Conservation (phyloP, 2,797 vertebrate genomes). For the Etheostoma perlongum region DNA sequence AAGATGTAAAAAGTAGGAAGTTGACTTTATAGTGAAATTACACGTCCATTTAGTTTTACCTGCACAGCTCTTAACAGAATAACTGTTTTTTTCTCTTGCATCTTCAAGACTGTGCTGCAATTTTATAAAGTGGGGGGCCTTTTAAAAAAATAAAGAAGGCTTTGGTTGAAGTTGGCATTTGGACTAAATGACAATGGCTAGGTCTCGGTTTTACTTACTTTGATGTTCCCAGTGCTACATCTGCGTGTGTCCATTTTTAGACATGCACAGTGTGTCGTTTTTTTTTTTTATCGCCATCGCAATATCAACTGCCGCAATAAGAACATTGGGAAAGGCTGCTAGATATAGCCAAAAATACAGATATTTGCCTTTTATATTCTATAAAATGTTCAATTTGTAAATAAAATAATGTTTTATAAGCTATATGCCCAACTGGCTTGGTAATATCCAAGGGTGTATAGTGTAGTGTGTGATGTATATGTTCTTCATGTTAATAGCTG, state of each 20-base stretch:
- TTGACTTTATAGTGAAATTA: slow-evolving; percentile 47
- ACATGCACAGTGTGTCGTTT: too few species aligned
- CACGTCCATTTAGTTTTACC: slow-evolving; percentile 59
- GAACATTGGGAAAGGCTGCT: too few species aligned
- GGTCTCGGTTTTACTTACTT: slow-evolving; percentile 35
- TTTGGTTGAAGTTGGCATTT: slow-evolving; percentile 61
- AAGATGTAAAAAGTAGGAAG: slow-evolving; percentile 22
- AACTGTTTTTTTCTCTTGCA: slow-evolving; percentile 52
- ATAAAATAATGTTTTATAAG: too few species aligned
- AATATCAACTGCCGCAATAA: too few species aligned
- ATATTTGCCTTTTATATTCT: too few species aligned
- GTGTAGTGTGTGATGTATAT: too few species aligned
- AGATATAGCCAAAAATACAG: too few species aligned
- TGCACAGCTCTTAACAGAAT: slow-evolving; percentile 71
- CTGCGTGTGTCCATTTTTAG: slow-evolving; percentile 33
- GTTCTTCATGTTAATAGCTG: too few species aligned
- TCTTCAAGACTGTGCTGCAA: slow-evolving; percentile 40
- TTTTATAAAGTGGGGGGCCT: slow-evolving; percentile 52
- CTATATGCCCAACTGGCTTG: too few species aligned
- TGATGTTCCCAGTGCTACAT: slow-evolving; percentile 6
- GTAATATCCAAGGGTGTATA: too few species aligned
- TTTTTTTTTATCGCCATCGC: too few species aligned
- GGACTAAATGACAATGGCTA: slow-evolving; percentile 46
- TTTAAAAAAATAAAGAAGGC: slow-evolving; percentile 48
- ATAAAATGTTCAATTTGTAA: too few species aligned